phyloP scores from a whole-genome alignment of 2,113 vertebrate genomes.

The Dipodomys ordii region DNA sequence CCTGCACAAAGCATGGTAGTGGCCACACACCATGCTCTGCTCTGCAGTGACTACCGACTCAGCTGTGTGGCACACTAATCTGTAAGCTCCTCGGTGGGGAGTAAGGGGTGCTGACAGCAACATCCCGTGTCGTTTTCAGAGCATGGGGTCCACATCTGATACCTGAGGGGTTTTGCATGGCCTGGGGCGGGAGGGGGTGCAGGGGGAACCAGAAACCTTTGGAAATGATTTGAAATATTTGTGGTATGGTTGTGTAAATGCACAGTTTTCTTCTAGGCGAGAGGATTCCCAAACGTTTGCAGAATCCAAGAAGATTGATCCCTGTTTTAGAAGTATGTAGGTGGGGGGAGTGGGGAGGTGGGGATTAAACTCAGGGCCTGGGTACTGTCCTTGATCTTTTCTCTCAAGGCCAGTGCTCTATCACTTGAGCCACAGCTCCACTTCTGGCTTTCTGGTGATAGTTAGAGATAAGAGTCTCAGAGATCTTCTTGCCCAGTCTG shows the following conservation, averaged over 20 bases:
- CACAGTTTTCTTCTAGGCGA: neutral
- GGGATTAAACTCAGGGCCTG: too few species aligned
- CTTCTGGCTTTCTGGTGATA: too few species aligned
- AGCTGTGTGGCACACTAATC: neutral
- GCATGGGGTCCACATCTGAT: neutral
- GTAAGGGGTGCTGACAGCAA: too few species aligned
- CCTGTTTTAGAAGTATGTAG: neutral
- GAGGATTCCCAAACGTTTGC: neutral
- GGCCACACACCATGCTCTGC: neutral
- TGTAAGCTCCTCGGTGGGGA: too few species aligned
- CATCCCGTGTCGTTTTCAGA: neutral
- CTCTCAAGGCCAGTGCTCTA: neutral
- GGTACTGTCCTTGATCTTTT: neutral
- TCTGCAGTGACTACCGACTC: neutral
- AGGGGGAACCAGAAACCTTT: too few species aligned
- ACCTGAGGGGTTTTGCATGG: too few species aligned
- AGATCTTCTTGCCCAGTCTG: too few species aligned
- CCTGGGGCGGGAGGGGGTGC: too few species aligned
- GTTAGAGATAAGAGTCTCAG: too few species aligned
- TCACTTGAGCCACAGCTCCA: too few species aligned
- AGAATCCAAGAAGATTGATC: neutral
- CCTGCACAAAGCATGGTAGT: neutral
- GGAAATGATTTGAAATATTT: neutral
- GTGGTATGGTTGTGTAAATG: neutral
- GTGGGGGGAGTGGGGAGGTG: too few species aligned